Percentiles rank a stretch among this genome's conserved stretches.
phyloP scores from a whole-genome alignment of 2,888 invertebrate genomes.

The Andrena marginata region DNA sequence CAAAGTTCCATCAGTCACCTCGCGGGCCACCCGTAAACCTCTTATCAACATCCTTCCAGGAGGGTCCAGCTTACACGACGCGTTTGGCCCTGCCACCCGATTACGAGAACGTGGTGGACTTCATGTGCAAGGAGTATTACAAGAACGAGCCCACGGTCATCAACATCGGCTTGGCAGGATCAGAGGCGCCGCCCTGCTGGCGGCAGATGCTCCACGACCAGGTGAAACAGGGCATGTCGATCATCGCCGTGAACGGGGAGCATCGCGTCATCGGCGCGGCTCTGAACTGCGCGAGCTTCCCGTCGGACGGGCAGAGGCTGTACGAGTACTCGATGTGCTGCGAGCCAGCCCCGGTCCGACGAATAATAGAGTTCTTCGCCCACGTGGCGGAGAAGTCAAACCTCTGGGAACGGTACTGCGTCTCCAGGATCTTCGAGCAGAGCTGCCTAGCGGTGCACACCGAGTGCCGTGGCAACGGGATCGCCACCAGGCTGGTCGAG shows the following conservation, averaged over 20 bases:
- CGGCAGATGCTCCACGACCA: conserved; percentile 68
- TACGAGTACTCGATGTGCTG: conserved; percentile 62
- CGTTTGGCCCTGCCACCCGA: conserved; percentile 76
- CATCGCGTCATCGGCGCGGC: conserved; percentile 75
- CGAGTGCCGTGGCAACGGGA: conserved; percentile 69
- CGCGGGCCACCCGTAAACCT: background rate
- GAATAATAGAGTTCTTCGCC: conserved; percentile 75
- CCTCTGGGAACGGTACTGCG: conserved; percentile 71
- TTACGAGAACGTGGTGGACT: conserved; percentile 73
- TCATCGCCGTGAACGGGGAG: conserved; percentile 72
- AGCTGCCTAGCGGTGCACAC: conserved; percentile 72
- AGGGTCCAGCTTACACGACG: conserved; percentile 49
- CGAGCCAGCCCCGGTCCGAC: conserved; percentile 51
- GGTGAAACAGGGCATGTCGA: conserved; percentile 73
- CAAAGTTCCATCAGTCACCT: background rate
- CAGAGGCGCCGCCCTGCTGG: conserved; percentile 60
- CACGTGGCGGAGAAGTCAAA: conserved; percentile 66
- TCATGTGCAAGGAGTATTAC: conserved; percentile 76
- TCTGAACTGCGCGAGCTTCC: conserved; percentile 68
- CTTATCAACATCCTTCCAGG: conserved; percentile 33
- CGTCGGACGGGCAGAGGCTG: conserved; percentile 54
- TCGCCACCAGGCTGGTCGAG: conserved; percentile 73
- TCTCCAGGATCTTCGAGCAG: conserved; percentile 75
- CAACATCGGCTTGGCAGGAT: conserved; percentile 63
- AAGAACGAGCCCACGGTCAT: conserved; percentile 74